These are phyloP conservation scores for Pseudonaja textilis DNA, from an alignment of 2,113 vertebrate genomes.

Conservation along the genomic window DNA sequence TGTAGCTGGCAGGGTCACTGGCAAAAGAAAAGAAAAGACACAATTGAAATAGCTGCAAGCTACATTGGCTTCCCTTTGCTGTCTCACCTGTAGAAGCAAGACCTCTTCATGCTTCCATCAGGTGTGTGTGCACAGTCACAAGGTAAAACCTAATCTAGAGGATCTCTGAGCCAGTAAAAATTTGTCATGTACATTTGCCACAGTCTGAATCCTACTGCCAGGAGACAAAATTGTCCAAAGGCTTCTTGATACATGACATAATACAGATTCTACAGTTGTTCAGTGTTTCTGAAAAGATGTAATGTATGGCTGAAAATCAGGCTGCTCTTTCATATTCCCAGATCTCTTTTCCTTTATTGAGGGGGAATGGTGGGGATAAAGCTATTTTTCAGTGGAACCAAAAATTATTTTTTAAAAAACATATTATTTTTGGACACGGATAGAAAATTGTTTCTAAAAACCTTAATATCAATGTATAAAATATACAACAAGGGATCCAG, in stretches of 20 bases:
- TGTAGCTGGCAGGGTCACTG: conserved; percentile 93
- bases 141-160: not conserved
- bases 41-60: not conserved
- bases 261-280: not conserved
- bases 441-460: not conserved
- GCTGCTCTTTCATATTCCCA: not conserved
- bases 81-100: not conserved
- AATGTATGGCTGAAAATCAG: not conserved
- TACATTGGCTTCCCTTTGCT: not conserved
- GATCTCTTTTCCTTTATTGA: not conserved
- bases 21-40: conserved; percentile 53
- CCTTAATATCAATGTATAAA: not conserved
- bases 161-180: not conserved
- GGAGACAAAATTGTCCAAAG: not conserved
- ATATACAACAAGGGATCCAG: not conserved
- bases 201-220: not conserved
- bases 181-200: not conserved
- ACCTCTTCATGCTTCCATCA: not conserved
- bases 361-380: not conserved
- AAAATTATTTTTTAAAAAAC: not conserved
- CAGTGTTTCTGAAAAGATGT: not conserved
- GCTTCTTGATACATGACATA: not conserved
- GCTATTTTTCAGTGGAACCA: not conserved
- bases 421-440: not conserved
- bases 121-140: not conserved